phyloP scores from a whole-genome alignment of 2,113 vertebrate species.

The Procavia capensis region DNA sequence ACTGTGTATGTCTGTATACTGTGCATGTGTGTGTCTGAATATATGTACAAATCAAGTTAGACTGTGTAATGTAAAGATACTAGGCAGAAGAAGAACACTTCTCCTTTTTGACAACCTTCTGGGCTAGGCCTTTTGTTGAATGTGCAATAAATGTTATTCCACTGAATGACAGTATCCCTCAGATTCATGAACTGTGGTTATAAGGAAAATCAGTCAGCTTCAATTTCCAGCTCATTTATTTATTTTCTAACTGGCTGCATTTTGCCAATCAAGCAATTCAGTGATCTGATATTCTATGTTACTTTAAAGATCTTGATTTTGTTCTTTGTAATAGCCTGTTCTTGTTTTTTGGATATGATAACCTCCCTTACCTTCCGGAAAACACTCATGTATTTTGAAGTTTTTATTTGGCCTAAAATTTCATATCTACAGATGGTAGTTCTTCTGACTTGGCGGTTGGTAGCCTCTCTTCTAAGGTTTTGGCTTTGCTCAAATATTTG shows the following conservation, averaged over 20 bases:
- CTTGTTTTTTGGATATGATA: neutral
- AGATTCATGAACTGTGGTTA: neutral
- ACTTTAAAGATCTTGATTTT: neutral
- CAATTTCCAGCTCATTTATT: neutral
- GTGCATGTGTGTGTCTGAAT: neutral
- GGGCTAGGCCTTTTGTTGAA: neutral
- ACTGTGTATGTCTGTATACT: neutral
- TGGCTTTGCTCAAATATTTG: neutral
- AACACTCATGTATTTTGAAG: neutral
- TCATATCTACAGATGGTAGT: neutral
- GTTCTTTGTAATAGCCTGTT: neutral
- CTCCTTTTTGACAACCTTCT: neutral
- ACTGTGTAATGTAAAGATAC: neutral
- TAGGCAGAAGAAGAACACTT: neutral
- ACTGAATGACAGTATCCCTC: neutral
- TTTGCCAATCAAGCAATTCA: neutral
- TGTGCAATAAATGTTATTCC: neutral
- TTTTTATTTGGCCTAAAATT: neutral
- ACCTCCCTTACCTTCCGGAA: neutral
- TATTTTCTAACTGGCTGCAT: neutral
- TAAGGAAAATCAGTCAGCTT: neutral
- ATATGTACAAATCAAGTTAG: neutral
- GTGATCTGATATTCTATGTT: neutral
- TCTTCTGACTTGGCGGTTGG: neutral
- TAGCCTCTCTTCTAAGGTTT: neutral